Conservation (phyloP, 2,888 invertebrate species). For the Nymphalis urticae region DNA sequence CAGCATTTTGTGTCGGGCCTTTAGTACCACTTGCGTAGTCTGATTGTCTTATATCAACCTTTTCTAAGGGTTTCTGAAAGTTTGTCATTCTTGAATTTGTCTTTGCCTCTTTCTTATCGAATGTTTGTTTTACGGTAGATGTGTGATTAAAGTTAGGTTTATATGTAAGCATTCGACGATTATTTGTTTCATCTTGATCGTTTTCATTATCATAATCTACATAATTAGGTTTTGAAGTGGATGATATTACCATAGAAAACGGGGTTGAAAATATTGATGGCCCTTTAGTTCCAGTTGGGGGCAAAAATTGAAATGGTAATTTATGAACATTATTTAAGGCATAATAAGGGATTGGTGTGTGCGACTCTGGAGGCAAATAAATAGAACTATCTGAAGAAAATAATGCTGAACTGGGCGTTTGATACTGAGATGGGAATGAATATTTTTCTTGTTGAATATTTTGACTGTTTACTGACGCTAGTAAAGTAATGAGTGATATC, state of each 20-base stretch:
- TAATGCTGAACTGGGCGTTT: conserved; percentile 52
- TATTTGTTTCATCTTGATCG: conserved; percentile 14
- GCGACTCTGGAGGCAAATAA: conserved; percentile 69
- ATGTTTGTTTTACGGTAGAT: conserved; percentile 18
- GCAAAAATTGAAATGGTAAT: conserved; percentile 63
- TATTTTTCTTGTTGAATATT: conserved; percentile 58
- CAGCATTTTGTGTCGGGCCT: conserved; percentile 35
- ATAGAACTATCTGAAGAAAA: conserved; percentile 64
- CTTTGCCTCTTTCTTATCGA: conserved; percentile 55
- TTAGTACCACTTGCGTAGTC: conserved; percentile 43
- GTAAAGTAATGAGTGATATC: conserved; percentile 59
- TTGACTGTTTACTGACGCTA: conserved; percentile 52
- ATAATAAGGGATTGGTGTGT: conserved; percentile 66
- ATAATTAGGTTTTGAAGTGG: conserved; percentile 48
- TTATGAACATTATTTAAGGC: conserved; percentile 62
- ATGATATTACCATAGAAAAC: conserved; percentile 57
- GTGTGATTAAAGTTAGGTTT: conserved; percentile 22
- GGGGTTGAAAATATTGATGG: conserved; percentile 59
- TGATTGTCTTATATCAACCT: conserved; percentile 38
- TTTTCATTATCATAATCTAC: conserved; percentile 49
- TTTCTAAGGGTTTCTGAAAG: conserved; percentile 57
- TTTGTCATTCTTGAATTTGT: conserved; percentile 48
- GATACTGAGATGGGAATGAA: conserved; percentile 65
- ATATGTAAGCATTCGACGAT: conserved; percentile 13
- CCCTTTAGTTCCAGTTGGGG: conserved; percentile 64